Base-by-base conservation (phyloP, 2,113 vertebrate genomes). In the Egretta garzetta region DNA sequence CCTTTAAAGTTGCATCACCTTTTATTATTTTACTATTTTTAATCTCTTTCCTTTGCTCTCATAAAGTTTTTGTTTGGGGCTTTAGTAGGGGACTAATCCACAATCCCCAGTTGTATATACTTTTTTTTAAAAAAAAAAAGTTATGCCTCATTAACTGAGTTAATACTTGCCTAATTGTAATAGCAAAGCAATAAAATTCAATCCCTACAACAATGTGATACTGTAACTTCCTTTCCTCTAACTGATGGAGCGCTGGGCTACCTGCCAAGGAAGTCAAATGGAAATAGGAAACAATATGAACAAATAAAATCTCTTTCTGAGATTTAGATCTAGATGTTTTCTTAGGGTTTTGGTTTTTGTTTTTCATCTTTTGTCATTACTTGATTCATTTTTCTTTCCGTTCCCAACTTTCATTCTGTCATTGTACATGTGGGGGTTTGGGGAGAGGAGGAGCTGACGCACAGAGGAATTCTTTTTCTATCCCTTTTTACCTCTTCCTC, bases 121-220 rank as follows among this genome's bases (percentile, higher is more conserved):
- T 74, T 76, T 71, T 80, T 28, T 9, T 6, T 10, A 43, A 41
- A 41, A 14, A 50, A 64, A 88, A 55, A 63, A 80, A 32, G 21
- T 17, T 39, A 70, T 83, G 87, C 80, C 88, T 96, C 91, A 55
- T 97, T 97, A 94, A 88, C 70, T 66, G 50, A 85, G 72, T 93
- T 96, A 96, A 88, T 96, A 71, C 47, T 95, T 92, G 52, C 64
- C 81, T 94, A 97, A 97, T 88, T 97, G 86, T 93, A 95, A 95
- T 77, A 93, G 92, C 50, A 95, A 74, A 94, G 90, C 81, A 95
- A 90, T 97, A 95, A 96, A 97, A 91, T 74, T 35, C 64, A 95
- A 81, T 94, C 92, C 86, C 43, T 93, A 41, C 86, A 94, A 93
- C 86, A 91, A 90, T 74, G 83, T 86, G 88, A 79, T 95, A 76